Base-by-base conservation (phyloP, 2,113 vertebrate species). In the Psittacus erithacus region DNA sequence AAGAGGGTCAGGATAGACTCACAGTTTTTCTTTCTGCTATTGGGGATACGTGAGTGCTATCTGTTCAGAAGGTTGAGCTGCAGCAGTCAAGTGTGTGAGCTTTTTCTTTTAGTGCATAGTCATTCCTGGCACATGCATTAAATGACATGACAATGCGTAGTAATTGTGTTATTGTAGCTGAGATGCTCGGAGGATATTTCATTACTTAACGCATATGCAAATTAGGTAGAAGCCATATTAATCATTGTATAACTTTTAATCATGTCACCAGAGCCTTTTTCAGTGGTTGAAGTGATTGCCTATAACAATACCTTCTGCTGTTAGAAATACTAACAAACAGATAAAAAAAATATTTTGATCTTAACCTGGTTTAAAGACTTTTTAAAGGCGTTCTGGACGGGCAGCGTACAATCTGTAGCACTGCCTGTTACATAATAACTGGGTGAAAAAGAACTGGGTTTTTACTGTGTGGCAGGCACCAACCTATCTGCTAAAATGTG, bases 151-250 rank as follows among this genome's bases (percentile, higher is more conserved):
- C 49, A 64, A 44, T 84, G 55, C 4, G 0, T 86, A 83, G 60
- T 90, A 92, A 86, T 50, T 41, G 38, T 94, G 59, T 74, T 84
- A 63, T 39, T 92, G 91, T 81, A 84, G 91, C 88, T 78, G 86
- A 88, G 91, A 92, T 86, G 77, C 35, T 95, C 55, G 1, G 35
- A 94, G 92, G 69, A 68, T 78, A 86, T 89, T 97, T 94, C 39
- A 93, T 96, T 96, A 69, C 88, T 84, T 76, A 93, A 91, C 78
- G 74, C 95, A 92, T 94, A 96, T 97, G 94, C 95, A 96, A 96
- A 96, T 97, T 75, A 94, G 69, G 77, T 93, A 96, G 93, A 97
- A 97, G 95, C 95, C 95, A 96, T 95, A 94, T 96, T 95, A 95
- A 86, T 95, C 76, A 84, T 96, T 93, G 92, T 94, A 68, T 90